Percentiles rank a stretch among this genome's conserved stretches.
phyloP scores from a whole-genome alignment of 2,888 invertebrate species.

The Tachina lurida region DNA sequence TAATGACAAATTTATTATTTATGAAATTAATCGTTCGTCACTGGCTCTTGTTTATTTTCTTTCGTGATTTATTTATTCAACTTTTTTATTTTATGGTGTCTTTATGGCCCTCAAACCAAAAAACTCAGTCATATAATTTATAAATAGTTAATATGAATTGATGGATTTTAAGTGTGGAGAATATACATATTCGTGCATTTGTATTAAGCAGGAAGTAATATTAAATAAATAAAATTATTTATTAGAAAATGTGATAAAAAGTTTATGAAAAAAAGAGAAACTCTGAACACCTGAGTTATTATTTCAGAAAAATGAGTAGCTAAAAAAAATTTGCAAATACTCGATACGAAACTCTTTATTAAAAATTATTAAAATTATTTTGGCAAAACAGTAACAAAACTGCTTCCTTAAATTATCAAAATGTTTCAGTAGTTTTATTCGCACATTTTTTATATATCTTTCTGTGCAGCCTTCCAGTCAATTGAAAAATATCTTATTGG shows the following conservation, averaged over 20 bases:
- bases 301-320: no score
- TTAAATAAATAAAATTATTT: constrained; percentile 27
- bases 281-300: neutral
- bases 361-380: no score
- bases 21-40: constrained; percentile 60
- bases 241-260: neutral
- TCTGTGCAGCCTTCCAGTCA: no score
- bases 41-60: constrained; percentile 55
- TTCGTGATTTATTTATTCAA: constrained; percentile 63
- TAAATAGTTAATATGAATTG: constrained; percentile 25
- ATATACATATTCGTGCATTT: neutral
- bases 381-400: no score
- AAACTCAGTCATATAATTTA: constrained; percentile 23
- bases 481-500: no score
- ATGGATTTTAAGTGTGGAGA: constrained; percentile 15
- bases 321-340: no score
- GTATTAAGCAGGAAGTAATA: constrained; percentile 27
- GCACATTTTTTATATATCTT: no score
- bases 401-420: no score
- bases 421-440: no score
- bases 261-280: neutral
- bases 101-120: constrained; percentile 28
- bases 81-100: constrained; percentile 49
- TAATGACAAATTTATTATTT: constrained; percentile 74
- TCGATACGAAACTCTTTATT: no score